Conservation (phyloP, 2,113 vertebrate species). For the Eulemur rufifrons region DNA sequence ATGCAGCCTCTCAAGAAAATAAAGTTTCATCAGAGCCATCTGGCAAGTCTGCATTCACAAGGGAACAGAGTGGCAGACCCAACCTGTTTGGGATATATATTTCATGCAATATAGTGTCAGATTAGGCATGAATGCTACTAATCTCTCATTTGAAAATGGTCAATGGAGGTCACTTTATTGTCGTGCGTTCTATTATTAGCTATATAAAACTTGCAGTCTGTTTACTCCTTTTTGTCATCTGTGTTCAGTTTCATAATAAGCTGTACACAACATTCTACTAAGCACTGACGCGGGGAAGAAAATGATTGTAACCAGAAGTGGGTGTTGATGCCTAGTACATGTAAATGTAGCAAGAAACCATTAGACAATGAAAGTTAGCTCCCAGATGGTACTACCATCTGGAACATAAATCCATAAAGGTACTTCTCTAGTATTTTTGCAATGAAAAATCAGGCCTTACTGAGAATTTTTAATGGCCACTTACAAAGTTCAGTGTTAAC, state of each 20-base stretch:
- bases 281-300: slow-evolving; percentile 35
- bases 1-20: slow-evolving; percentile 68
- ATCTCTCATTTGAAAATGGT: slow-evolving; percentile 30
- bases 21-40: slow-evolving; percentile 61
- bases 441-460: slow-evolving; percentile 70
- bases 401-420: slow-evolving; percentile 77
- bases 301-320: slow-evolving; percentile 61
- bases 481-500: slow-evolving; percentile 74
- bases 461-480: slow-evolving; percentile 73
- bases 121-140: slow-evolving; percentile 26
- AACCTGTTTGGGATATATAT: slow-evolving; percentile 28
- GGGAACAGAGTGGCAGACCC: slow-evolving; percentile 28
- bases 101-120: neutral
- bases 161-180: slow-evolving; percentile 24
- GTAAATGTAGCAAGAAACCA: slow-evolving; percentile 73
- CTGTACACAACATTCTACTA: slow-evolving; percentile 30
- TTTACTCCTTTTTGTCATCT: slow-evolving; percentile 26
- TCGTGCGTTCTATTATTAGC: slow-evolving; percentile 26
- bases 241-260: slow-evolving; percentile 61
- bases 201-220: slow-evolving; percentile 1
- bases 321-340: slow-evolving; percentile 71
- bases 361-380: slow-evolving; percentile 77
- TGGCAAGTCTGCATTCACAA: slow-evolving; percentile 50
- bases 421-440: slow-evolving; percentile 69
- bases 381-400: slow-evolving; percentile 77